Percentiles rank a stretch among this genome's conserved stretches.
These are phyloP conservation scores for Xiphophorus birchmanni DNA, from an alignment of 2,797 vertebrate species.

Conservation along the genomic window DNA sequence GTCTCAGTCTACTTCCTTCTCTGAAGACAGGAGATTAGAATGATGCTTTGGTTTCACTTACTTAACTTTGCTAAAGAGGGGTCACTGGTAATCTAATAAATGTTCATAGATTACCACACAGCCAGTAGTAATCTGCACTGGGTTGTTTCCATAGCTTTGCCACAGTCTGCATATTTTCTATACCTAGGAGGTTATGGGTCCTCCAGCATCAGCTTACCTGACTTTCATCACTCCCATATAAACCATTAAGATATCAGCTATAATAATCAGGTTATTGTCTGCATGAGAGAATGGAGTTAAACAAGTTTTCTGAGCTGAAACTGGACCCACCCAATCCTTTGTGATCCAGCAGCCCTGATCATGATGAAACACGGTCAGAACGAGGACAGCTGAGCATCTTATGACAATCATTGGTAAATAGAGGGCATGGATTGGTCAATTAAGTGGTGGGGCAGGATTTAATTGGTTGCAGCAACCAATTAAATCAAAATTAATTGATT, in stretches of 20 bases:
- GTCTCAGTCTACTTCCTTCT: slow-evolving; percentile 9
- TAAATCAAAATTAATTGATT: too few relatives aligned
- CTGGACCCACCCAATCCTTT: not conserved
- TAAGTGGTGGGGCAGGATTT: too few relatives aligned
- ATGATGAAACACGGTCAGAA: not conserved
- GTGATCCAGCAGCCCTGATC: not conserved
- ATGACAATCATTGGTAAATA: not conserved
- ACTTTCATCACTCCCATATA: not conserved
- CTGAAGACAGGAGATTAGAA: slow-evolving; percentile 33
- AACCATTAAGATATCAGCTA: not conserved
- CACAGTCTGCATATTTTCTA: not conserved
- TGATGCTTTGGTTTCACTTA: slow-evolving; percentile 22
- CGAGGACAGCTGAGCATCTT: not conserved
- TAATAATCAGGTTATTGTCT: not conserved
- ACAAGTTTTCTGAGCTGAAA: not conserved
- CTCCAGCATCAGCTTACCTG: not conserved
- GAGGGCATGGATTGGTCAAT: not conserved
- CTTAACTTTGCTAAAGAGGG: slow-evolving; percentile 2
- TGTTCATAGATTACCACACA: slow-evolving; percentile 27
- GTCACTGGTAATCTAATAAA: too few relatives aligned
- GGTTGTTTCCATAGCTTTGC: not conserved
- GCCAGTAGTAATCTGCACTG: not conserved
- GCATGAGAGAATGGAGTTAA: not conserved
- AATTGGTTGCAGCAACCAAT: too few relatives aligned
- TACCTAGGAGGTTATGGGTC: not conserved